These are phyloP conservation scores for Drosophila acutilabella DNA, from an alignment of 2,888 invertebrate genomes.

Conservation along the genomic window DNA sequence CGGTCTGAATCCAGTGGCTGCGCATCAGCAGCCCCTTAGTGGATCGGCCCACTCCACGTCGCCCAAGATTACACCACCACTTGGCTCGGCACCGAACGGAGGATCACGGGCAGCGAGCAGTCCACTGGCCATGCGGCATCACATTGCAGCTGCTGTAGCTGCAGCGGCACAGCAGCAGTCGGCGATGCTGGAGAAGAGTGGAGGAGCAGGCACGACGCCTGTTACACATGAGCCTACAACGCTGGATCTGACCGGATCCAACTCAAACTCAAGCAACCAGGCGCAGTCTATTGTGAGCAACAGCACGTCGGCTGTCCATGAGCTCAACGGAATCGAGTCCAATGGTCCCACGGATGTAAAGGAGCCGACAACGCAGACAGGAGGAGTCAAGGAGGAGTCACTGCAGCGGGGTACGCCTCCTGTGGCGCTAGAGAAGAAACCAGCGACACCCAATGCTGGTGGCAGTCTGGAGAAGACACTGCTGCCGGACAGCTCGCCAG, in stretches of 20 bases:
- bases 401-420: constrained; percentile 67
- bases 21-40: constrained; percentile 74
- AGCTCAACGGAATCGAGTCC: constrained; percentile 81
- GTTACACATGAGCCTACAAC: constrained; percentile 81
- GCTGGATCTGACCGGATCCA: constrained; percentile 84
- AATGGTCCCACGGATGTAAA: constrained; percentile 71
- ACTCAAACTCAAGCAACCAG: constrained; percentile 84
- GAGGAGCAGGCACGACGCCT: constrained; percentile 29
- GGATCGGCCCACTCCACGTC: constrained; percentile 60
- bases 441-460: constrained; percentile 59
- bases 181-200: constrained; percentile 66
- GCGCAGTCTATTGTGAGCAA: constrained; percentile 79
- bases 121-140: constrained; percentile 81
- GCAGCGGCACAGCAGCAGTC: constrained; percentile 63
- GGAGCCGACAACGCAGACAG: constrained; percentile 38
- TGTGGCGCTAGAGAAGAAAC: constrained; percentile 65
- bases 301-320: constrained; percentile 68
- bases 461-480: constrained; percentile 48
- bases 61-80: constrained; percentile 76
- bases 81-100: constrained; percentile 70
- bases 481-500: constrained; percentile 70
- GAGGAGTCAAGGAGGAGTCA: constrained; percentile 59
- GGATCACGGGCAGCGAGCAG: constrained; percentile 80
- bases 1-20: constrained; percentile 75
- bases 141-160: constrained; percentile 69